Base-by-base conservation (phyloP, 2,113 vertebrate genomes). In the Rostratula benghalensis region DNA sequence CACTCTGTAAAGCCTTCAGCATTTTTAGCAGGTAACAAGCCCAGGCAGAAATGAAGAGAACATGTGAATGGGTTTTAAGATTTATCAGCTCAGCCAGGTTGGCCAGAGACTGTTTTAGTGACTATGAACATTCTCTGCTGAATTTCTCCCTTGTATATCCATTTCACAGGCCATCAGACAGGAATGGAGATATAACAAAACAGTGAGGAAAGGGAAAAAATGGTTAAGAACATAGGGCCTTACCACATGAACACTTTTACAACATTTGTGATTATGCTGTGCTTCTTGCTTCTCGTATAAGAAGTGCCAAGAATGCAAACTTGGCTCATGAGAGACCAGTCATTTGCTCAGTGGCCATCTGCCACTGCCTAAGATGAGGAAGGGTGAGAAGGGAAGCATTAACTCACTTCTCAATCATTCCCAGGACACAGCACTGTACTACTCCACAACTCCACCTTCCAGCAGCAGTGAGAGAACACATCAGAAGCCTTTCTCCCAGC, bases 1-100 rank as follows among this genome's bases (percentile, higher is more conserved):
- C 10, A 13, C 43, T 95, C 84, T 45, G 97, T 98, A 37, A 94
- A 79, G 45, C 92, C 85, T 78, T 97, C 93, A 13, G 93, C 95
- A 11, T 94, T 96, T 59, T 93, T 87, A 67, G 93, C 59, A 41
- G 97, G 97, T 22, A 98, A 95, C n/a, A 98, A 95, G 19, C 98
- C 98, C 98, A 69, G 13, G 13, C 33, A 88, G 28, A 60, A 54
- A 77, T 12, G 30, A 39, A 57, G 56, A 48, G 10, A 77, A 76
- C 8, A 22, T 27, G 15, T 2, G 13, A 61, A 13, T 2, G 13
- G 56, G 31, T 30, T 22, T 65, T 61, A 65, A 39, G 30, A 8
- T 87, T 77, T 86, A 87, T 39, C 27, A 61, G 63, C 39, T 57
- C 57, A 69, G 67, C 11, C 35, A 63, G 27, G 28, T 3, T 45